Conservation (phyloP, 1,140 invertebrate genomes). For the Acyrthosiphon pisum region DNA sequence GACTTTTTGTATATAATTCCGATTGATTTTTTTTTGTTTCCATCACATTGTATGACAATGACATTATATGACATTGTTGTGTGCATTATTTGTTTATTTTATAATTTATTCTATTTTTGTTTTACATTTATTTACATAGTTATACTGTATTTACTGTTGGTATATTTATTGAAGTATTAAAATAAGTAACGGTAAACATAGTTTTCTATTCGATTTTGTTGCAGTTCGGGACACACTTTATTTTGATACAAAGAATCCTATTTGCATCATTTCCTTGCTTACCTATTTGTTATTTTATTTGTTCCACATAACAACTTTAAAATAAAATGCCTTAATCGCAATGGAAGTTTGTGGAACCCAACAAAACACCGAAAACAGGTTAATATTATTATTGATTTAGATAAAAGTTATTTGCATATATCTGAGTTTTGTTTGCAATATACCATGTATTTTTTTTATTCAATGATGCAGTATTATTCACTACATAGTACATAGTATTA, state of each 20-base stretch:
- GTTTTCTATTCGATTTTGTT: constrained; percentile 6
- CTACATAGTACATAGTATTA: neutral
- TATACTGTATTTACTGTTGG: neutral
- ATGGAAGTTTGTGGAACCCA: no score
- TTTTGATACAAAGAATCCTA: neutral
- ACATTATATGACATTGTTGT: neutral
- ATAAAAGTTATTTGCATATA: neutral
- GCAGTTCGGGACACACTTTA: neutral
- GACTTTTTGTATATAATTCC: neutral
- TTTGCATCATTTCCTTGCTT: constrained; percentile 9
- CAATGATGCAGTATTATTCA: neutral
- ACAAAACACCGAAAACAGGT: neutral
- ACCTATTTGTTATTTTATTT: neutral
- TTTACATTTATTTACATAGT: neutral
- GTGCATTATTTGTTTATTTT: neutral
- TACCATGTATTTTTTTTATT: neutral
- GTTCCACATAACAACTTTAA: neutral
- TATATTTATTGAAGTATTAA: neutral
- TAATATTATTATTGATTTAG: neutral
- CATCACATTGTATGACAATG: neutral
- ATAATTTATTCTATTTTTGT: neutral
- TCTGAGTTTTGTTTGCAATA: neutral
- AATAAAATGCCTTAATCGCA: neutral
- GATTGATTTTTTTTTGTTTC: neutral
- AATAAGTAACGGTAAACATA: constrained; percentile 13